A percentile compares a stretch with the other conserved stretches of the same genome.
Evolutionary conservation across 1,140 invertebrate genomes (phyloP).

Genomic region (Diabrotica virgifera): DNA sequence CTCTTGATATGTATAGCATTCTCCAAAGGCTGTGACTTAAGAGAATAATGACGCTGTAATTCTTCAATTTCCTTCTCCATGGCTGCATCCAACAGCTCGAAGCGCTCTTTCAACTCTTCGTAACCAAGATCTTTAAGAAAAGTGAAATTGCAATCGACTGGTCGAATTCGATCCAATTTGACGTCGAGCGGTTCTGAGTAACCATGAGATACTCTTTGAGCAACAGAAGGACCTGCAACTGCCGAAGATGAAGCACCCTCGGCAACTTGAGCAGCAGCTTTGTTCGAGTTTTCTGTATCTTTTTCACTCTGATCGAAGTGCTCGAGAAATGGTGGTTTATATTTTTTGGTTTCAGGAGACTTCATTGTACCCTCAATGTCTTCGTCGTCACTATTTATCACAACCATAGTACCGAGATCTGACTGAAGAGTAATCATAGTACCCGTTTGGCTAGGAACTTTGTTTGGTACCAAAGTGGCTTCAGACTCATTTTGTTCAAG

Average conservation of each 20-base stretch:
- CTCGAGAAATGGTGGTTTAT: constrained; percentile 88
- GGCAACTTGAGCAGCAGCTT: not conserved
- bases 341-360: constrained; percentile 72
- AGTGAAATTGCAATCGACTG: constrained; percentile 30
- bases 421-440: constrained; percentile 69
- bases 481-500: constrained; percentile 44
- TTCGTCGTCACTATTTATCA: constrained; percentile 84
- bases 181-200: constrained; percentile 27
- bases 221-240: constrained; percentile 4
- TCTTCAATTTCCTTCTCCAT: constrained; percentile 99
- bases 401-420: constrained; percentile 88
- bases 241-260: constrained; percentile 6
- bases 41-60: constrained; percentile 89
- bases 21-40: constrained; percentile 95
- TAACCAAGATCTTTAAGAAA: constrained; percentile 65
- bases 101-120: constrained; percentile 85
- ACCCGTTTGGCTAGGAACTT: constrained; percentile 58
- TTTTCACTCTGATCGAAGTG: constrained; percentile 86
- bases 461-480: constrained; percentile 53
- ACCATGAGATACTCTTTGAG: constrained; percentile 5
- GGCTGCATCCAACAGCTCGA: constrained; percentile 91
- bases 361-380: constrained; percentile 83
- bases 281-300: constrained; percentile 11
- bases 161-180: constrained; percentile 30
- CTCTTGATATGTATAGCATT: constrained; percentile 86